A percentile compares a stretch with the other conserved stretches of the same genome.
Conservation (phyloP, 2,888 invertebrate genomes). For the Rambutsinella grinnellia region DNA sequence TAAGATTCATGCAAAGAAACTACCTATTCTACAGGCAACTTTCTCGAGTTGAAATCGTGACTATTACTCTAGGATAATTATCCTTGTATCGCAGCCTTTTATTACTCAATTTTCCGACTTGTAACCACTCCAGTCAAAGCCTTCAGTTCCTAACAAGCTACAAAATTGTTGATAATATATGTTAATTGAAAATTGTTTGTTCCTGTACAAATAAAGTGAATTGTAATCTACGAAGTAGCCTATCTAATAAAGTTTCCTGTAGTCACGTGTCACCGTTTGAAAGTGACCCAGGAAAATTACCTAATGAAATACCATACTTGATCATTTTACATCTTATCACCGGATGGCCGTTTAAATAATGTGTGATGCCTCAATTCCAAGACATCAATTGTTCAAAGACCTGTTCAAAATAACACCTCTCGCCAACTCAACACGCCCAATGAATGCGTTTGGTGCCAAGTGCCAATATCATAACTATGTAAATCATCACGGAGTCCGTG, state of each 20-base stretch:
- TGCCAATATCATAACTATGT: conserved; percentile 4
- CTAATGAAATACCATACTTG: too few relatives aligned
- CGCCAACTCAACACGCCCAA: background rate
- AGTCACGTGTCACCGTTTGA: background rate
- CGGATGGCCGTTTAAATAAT: too few relatives aligned
- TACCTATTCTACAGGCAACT: conserved; percentile 2
- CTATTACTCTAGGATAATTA: background rate
- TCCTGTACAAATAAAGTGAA: too few relatives aligned
- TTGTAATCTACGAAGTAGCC: background rate
- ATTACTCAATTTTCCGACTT: background rate
- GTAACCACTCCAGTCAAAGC: background rate
- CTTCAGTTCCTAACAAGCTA: background rate
- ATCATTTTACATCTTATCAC: too few relatives aligned
- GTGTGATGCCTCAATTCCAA: background rate
- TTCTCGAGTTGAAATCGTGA: conserved; percentile 7
- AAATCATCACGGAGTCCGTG: background rate
- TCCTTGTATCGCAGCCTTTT: background rate
- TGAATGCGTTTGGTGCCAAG: background rate
- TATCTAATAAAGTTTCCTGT: background rate
- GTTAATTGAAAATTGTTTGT: conserved; percentile 6
- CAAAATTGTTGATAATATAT: too few relatives aligned
- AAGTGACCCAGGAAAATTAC: too few relatives aligned
- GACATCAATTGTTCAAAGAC: conserved; percentile 2
- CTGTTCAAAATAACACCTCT: conserved; percentile 14
- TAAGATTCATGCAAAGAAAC: too few relatives aligned